Conservation (phyloP, 2,888 invertebrate genomes). For the Adelognathus sp. region DNA sequence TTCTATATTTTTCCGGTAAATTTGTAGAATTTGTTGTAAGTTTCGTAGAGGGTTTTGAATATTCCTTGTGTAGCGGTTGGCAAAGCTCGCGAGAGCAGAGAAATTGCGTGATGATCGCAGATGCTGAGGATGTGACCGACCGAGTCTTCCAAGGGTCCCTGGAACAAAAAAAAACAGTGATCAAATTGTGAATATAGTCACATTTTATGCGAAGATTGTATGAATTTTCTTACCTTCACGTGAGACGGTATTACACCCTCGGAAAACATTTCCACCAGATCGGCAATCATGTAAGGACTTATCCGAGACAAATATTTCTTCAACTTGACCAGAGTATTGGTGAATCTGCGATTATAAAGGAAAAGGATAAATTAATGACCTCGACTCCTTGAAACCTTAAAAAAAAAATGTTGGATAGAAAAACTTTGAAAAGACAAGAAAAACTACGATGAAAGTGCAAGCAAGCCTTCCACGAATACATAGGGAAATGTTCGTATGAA, state of each 20-base stretch:
- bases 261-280: constrained; percentile 72
- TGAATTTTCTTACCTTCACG: constrained; percentile 70
- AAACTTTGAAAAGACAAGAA: too few relatives aligned
- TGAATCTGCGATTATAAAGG: constrained; percentile 50
- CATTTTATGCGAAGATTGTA: background rate
- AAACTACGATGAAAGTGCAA: too few relatives aligned
- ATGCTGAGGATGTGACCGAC: constrained; percentile 72
- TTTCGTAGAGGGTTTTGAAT: constrained; percentile 72
- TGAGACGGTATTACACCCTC: constrained; percentile 64
- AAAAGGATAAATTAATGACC: constrained; percentile 24
- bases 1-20: constrained; percentile 76
- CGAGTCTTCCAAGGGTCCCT: constrained; percentile 73
- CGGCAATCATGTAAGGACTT: constrained; percentile 74
- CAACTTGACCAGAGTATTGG: constrained; percentile 68
- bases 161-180: constrained; percentile 42
- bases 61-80: constrained; percentile 72
- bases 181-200: constrained; percentile 1
- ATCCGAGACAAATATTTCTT: constrained; percentile 73
- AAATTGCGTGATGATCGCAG: constrained; percentile 73
- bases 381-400: too few relatives aligned
- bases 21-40: constrained; percentile 75
- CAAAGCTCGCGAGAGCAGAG: constrained; percentile 72
- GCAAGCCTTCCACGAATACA: too few relatives aligned
- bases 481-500: too few relatives aligned
- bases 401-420: too few relatives aligned